phyloP scores from a whole-genome alignment of 2,113 vertebrate species.

The Cynopterus brachyotis region DNA sequence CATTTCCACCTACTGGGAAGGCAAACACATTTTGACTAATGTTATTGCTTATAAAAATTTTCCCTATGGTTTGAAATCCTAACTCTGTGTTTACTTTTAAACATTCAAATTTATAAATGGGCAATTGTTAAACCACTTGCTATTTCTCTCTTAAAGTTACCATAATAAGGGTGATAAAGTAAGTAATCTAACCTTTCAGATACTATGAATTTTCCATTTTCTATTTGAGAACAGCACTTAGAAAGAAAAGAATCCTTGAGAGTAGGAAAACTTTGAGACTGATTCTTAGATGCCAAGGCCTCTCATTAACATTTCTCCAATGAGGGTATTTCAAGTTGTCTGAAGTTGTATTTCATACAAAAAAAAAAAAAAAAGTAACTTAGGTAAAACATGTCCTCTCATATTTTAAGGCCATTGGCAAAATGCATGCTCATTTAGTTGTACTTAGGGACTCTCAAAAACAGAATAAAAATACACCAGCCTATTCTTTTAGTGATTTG shows the following conservation, averaged over 20 bases:
- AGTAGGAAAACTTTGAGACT: slow-evolving; percentile 44
- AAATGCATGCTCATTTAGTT: slow-evolving; percentile 20
- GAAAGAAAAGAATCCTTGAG: slow-evolving; percentile 61
- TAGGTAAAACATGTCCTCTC: slow-evolving; percentile 34
- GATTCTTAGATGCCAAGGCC: slow-evolving; percentile 35
- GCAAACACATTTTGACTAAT: slow-evolving; percentile 65
- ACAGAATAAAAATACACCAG: neutral
- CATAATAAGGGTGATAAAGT: slow-evolving; percentile 46
- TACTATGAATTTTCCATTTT: slow-evolving; percentile 66
- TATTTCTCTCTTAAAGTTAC: slow-evolving; percentile 52
- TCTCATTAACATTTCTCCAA: slow-evolving; percentile 46
- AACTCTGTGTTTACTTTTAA: slow-evolving; percentile 44
- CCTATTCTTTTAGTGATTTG: neutral
- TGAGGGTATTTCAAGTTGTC: slow-evolving; percentile 52
- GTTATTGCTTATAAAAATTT: slow-evolving; percentile 67
- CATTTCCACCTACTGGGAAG: slow-evolving; percentile 71
- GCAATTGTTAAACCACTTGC: slow-evolving; percentile 47
- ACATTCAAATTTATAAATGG: slow-evolving; percentile 59
- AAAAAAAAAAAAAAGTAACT: neutral
- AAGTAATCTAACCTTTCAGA: slow-evolving; percentile 58
- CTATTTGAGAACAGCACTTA: slow-evolving; percentile 50
- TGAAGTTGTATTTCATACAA: slow-evolving; percentile 19
- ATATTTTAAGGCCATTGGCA: slow-evolving; percentile 7
- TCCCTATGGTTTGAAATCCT: slow-evolving; percentile 47
- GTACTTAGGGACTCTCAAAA: neutral